Evolutionary conservation across 2,797 vertebrate genomes (phyloP).

Genomic region (Phalloptychus januarius): DNA sequence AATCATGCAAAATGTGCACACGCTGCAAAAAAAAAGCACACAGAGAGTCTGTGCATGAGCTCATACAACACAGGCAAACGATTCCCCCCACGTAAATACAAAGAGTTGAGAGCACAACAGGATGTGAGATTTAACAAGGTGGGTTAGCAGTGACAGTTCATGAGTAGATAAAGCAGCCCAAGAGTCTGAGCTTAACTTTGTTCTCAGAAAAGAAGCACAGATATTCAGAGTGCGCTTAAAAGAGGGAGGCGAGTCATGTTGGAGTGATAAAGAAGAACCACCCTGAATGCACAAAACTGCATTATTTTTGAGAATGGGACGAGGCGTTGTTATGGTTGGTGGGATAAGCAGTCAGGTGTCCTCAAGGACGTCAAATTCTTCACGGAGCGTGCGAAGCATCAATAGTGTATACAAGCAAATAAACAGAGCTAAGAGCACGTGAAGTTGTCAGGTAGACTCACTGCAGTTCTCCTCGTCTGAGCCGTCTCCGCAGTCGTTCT

Average conservation of each 20-base stretch:
- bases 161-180: constrained; percentile 30
- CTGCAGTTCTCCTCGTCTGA: constrained; percentile 98
- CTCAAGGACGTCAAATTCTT: constrained; percentile 42
- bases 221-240: constrained; percentile 20
- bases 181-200: constrained; percentile 19
- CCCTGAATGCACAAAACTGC: background rate
- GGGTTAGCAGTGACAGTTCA: constrained; percentile 20
- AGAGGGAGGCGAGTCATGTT: constrained; percentile 18
- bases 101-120: background rate
- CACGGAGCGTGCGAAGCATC: constrained; percentile 19
- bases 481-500: constrained; percentile 98
- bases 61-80: constrained; percentile 26
- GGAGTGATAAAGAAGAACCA: constrained; percentile 11
- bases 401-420: constrained; percentile 17
- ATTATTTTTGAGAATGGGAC: background rate
- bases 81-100: constrained; percentile 9
- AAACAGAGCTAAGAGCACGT: constrained; percentile 45
- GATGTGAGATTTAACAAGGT: constrained; percentile 22
- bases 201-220: constrained; percentile 25
- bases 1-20: constrained; percentile 62
- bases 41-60: constrained; percentile 9
- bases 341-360: constrained; percentile 30
- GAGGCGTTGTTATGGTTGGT: constrained; percentile 2
- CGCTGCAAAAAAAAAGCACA: constrained; percentile 55
- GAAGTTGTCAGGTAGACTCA: constrained; percentile 81